Evolutionary conservation across 2,888 invertebrate genomes (phyloP), one percentile per base, ranked within the genome.

Genomic region (Oxyscelio sp.): DNA sequence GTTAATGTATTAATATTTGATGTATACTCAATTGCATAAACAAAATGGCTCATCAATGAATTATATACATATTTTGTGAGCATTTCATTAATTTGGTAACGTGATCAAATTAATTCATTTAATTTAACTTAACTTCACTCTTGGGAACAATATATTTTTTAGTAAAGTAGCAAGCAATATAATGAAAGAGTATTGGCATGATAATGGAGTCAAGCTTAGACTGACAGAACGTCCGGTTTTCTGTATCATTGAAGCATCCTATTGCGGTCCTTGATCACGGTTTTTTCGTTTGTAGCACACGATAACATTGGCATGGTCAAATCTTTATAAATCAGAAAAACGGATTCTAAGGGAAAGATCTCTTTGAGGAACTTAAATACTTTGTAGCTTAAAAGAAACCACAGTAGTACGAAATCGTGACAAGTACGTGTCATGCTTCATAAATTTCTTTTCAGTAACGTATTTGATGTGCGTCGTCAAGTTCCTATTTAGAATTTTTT

Each of bases 271-370:
- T 73, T 61, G 38, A 58, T 63, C 43, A 50, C 48, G 43, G 38
- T 61, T 73, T 65, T 50, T 43, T 74, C 45, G 54, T 59, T 48
- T 54, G 63, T 27, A 70, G 43, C 21, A 40, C 13, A 31, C 43
- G 65, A 66, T 65, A 45, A 71, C 27, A 73, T 74, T 52, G 65
- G 61, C 56, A 27, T 66, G 24, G 59, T 31, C 63, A 43, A 82
- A 74, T 77, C 75, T 77, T 81, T 34, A 65, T 73, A 82, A 82
- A 85, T 85, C 78, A 71, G 81, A 65, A 24, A 73, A 68, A 71
- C 81, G 78, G 11, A 68, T 81, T 61, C 71, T 61, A 24, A 77
- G 71, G 68, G 78, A 73, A 54, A 65, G 66, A 77, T 77, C 77
- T 77, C 73, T 79, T 79, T 71, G 54, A 59, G 65, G 59, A 63